Evolutionary conservation across 2,888 invertebrate species (phyloP).

Genomic region (Chalcosyrphus nemorum): DNA sequence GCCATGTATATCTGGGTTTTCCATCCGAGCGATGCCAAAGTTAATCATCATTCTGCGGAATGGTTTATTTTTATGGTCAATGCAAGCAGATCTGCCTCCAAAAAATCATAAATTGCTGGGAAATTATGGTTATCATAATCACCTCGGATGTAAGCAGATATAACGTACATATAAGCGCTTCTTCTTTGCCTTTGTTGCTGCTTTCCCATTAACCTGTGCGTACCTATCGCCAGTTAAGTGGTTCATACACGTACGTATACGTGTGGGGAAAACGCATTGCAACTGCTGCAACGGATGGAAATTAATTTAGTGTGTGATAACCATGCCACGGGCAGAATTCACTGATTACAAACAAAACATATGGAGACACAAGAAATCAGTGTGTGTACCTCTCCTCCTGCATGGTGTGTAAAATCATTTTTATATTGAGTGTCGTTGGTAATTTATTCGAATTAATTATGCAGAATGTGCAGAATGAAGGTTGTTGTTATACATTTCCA

Average conservation of each 20-base stretch:
- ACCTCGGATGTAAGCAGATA: slow-evolving; percentile 62
- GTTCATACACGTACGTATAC: no score
- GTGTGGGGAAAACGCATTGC: slow-evolving; percentile 13
- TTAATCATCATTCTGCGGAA: slow-evolving; percentile 71
- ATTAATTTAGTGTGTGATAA: slow-evolving; percentile 73
- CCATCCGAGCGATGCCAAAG: slow-evolving; percentile 57
- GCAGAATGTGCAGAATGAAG: slow-evolving; percentile 43
- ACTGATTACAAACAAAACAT: slow-evolving; percentile 46
- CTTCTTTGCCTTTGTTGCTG: slow-evolving; percentile 41
- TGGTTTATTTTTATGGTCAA: slow-evolving; percentile 72
- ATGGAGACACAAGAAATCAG: slow-evolving; percentile 46
- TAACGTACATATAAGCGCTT: slow-evolving; percentile 6
- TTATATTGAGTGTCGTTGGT: slow-evolving; percentile 60
- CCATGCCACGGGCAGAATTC: slow-evolving; percentile 60
- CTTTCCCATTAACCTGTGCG: no score
- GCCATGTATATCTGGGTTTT: slow-evolving; percentile 37
- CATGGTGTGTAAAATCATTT: slow-evolving; percentile 55
- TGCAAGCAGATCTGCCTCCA: slow-evolving; percentile 67
- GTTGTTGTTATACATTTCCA: not conserved
- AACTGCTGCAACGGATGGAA: not conserved
- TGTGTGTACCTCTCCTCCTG: slow-evolving; percentile 17
- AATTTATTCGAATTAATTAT: slow-evolving; percentile 73
- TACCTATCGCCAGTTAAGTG: slow-evolving; percentile 44
- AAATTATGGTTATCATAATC: slow-evolving; percentile 73
- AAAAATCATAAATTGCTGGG: slow-evolving; percentile 73